Evolutionary conservation across 2,113 vertebrate genomes (phyloP).

Genomic region (Erythrolamprus reginae): DNA sequence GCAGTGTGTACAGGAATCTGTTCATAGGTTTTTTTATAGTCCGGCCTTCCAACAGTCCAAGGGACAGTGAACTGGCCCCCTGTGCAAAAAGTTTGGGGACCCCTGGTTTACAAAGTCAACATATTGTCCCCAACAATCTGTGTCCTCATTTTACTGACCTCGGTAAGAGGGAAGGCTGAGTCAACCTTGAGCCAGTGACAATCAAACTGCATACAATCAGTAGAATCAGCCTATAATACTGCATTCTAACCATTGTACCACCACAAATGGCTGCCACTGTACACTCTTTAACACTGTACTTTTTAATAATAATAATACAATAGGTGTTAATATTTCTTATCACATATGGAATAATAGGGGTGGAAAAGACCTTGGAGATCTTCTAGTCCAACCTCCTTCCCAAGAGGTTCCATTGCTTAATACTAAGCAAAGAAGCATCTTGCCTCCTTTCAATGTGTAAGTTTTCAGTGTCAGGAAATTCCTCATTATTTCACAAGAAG

Average conservation of each 20-base stretch:
- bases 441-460: neutral
- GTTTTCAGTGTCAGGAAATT: neutral
- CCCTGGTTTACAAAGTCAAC: neutral
- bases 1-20: too few species aligned
- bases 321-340: neutral
- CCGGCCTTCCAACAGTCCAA: too few species aligned
- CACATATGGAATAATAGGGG: neutral
- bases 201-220: neutral
- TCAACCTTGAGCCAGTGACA: neutral
- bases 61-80: too few species aligned
- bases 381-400: neutral
- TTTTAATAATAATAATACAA: neutral
- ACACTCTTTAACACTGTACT: neutral
- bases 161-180: neutral
- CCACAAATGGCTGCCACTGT: too few species aligned
- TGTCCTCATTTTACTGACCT: neutral
- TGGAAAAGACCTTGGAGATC: neutral
- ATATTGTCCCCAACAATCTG: neutral
- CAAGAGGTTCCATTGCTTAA: neutral
- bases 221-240: neutral
- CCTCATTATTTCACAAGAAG: neutral
- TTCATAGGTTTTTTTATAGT: too few species aligned
- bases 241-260: neutral
- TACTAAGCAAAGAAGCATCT: neutral
- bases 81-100: too few species aligned